Conservation (phyloP, 2,113 vertebrate species). For the Gadus chalcogrammus region DNA sequence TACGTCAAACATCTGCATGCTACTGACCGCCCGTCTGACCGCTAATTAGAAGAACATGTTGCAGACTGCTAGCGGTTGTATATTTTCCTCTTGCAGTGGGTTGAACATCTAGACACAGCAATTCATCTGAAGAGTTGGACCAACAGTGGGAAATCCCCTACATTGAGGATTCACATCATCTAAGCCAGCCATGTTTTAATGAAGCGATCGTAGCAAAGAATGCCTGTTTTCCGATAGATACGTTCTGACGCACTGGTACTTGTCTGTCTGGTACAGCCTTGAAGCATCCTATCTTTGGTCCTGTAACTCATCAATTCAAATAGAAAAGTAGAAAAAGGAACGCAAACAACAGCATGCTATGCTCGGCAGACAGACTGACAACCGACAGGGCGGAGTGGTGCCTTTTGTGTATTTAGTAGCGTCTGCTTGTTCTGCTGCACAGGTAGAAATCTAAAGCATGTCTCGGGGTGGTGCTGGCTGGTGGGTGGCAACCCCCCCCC, state of each 20-base stretch:
- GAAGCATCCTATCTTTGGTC: too few relatives aligned
- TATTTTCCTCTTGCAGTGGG: neutral
- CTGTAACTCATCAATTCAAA: too few relatives aligned
- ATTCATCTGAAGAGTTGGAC: conserved; percentile 7
- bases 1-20: neutral
- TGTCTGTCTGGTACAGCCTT: too few relatives aligned
- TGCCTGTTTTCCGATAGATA: too few relatives aligned
- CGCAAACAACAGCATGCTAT: too few relatives aligned
- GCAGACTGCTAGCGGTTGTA: neutral
- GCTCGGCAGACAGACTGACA: too few relatives aligned
- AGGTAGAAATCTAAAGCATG: conserved; percentile 31
- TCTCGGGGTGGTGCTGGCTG: conserved; percentile 33
- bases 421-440: neutral
- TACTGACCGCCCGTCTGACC: conserved; percentile 29
- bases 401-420: neutral
- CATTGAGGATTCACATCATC: neutral
- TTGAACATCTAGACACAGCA: neutral
- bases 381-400: too few relatives aligned
- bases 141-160: conserved; percentile 44
- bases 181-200: too few relatives aligned
- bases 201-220: too few relatives aligned
- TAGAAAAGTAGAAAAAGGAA: too few relatives aligned
- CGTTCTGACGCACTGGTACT: too few relatives aligned
- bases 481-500: neutral
- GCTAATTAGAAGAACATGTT: conserved; percentile 33